These are phyloP conservation scores for Lota lota DNA, from an alignment of 2,113 vertebrate species.

Conservation along the genomic window DNA sequence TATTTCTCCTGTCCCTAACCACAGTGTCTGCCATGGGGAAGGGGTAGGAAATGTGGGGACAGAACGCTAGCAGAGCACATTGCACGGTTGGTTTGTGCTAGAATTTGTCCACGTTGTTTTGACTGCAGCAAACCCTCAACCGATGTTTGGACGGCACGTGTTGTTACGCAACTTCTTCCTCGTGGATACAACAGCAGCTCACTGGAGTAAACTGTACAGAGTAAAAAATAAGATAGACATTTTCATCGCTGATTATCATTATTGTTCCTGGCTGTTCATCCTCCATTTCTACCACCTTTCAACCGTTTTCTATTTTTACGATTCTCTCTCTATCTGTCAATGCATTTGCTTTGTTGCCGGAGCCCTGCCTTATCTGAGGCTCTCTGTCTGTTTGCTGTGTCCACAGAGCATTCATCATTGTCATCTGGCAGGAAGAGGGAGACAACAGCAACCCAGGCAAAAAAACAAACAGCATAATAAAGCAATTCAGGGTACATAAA, in stretches of 20 bases:
- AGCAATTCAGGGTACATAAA: constrained; percentile 12
- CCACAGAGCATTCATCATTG: constrained; percentile 50
- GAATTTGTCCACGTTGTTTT: constrained; percentile 31
- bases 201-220: background rate
- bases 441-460: constrained; percentile 19
- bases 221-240: too few species aligned
- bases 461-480: constrained; percentile 9
- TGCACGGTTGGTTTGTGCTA: constrained; percentile 7
- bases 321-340: constrained; percentile 15
- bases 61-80: constrained; percentile 16
- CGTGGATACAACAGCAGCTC: constrained; percentile 15
- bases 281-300: too few species aligned
- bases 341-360: constrained; percentile 34
- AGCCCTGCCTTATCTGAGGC: constrained; percentile 32
- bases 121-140: constrained; percentile 16
- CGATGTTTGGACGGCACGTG: constrained; percentile 22
- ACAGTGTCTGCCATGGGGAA: constrained; percentile 21
- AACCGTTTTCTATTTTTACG: too few species aligned
- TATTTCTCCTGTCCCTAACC: constrained; percentile 49
- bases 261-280: too few species aligned
- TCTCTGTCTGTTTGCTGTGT: constrained; percentile 45
- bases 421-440: constrained; percentile 10
- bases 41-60: too few species aligned
- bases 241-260: too few species aligned
- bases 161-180: constrained; percentile 15